phyloP scores from a whole-genome alignment of 2,888 invertebrate species.

The Spodoptera littoralis region DNA sequence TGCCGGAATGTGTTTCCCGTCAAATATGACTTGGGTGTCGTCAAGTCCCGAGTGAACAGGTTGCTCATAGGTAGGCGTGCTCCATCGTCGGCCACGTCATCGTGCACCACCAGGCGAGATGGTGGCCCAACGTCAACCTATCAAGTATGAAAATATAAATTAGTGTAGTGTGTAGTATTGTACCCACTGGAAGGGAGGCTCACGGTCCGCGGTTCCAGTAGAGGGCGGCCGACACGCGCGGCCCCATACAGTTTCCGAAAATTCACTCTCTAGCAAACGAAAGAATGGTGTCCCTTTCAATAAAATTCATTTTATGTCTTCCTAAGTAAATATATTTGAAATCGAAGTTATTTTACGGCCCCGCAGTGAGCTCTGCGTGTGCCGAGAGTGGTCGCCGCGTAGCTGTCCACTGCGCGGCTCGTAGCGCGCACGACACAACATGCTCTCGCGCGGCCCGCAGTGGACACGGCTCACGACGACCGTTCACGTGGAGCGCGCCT shows the following conservation, averaged over 20 bases:
- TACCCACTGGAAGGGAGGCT: no score
- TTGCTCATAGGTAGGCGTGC: no score
- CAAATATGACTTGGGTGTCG: no score
- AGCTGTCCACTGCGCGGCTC: not conserved
- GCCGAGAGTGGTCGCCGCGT: no score
- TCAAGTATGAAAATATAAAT: no score
- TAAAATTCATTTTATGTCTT: slow-evolving; percentile 71
- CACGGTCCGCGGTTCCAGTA: not conserved
- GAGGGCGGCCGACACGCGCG: not conserved
- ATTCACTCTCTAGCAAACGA: slow-evolving; percentile 11
- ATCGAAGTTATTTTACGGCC: slow-evolving; percentile 67
- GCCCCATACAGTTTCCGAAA: slow-evolving; percentile 5
- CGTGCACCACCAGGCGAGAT: no score
- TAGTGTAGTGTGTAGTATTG: no score
- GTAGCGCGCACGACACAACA: no score
- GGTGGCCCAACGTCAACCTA: no score
- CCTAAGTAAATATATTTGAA: slow-evolving; percentile 73
- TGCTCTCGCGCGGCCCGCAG: not conserved
- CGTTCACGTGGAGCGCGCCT: not conserved
- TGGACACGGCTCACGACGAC: not conserved
- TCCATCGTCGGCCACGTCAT: no score
- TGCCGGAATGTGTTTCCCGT: no score
- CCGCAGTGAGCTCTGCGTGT: slow-evolving; percentile 2
- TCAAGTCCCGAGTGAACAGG: no score
- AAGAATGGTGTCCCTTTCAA: slow-evolving; percentile 64